Evolutionary conservation across 2,113 vertebrate species (phyloP).

Genomic region (Sakesphorus luctuosus): DNA sequence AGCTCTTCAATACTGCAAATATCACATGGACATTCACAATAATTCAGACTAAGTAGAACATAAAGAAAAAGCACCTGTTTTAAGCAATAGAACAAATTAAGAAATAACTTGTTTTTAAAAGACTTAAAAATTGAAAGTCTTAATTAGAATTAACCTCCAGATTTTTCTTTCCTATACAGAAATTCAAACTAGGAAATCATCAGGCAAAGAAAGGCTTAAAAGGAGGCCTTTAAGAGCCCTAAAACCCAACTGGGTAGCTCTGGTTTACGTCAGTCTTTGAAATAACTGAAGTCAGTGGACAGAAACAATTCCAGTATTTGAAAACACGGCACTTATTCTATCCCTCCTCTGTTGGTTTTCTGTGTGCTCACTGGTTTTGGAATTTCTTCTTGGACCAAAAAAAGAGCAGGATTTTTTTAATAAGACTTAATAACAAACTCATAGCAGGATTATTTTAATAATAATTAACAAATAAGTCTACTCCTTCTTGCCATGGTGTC

Average conservation of each 20-base stretch:
- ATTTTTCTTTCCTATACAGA: neutral
- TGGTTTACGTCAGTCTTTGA: neutral
- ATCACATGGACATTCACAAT: constrained; percentile 10
- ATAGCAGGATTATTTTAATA: neutral
- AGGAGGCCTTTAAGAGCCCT: neutral
- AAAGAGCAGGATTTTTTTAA: neutral
- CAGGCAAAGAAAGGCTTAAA: neutral
- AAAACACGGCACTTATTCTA: neutral
- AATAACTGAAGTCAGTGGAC: neutral
- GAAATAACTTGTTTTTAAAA: neutral
- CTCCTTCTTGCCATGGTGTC: neutral
- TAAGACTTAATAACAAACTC: neutral
- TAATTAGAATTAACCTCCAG: neutral
- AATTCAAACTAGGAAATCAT: neutral
- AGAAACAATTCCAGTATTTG: neutral
- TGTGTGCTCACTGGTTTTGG: neutral
- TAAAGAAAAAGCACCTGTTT: constrained; percentile 8
- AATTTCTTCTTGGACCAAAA: neutral
- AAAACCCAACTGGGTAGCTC: neutral
- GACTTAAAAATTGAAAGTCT: neutral
- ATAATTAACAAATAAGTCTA: neutral
- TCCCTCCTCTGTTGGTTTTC: neutral
- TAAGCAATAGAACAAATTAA: constrained; percentile 24
- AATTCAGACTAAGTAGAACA: constrained; percentile 12
- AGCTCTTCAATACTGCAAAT: constrained; percentile 43